Conservation (phyloP, 2,113 vertebrate species). For the Passer domesticus region DNA sequence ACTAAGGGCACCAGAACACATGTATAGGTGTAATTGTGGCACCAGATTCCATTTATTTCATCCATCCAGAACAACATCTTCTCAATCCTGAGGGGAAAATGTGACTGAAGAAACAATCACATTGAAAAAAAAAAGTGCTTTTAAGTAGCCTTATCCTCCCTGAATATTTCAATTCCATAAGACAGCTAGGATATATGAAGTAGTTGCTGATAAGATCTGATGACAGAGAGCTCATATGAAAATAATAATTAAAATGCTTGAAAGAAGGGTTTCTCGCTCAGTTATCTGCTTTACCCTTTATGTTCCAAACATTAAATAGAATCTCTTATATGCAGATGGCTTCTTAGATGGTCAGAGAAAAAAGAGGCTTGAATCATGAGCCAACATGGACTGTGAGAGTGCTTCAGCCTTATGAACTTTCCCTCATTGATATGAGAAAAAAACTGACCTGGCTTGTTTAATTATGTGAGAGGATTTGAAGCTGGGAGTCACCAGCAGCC, state of each 20-base stretch:
- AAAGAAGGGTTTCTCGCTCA: not conserved
- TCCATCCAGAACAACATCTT: not conserved
- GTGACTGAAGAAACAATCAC: not conserved
- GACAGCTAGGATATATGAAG: not conserved
- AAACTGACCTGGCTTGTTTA: not conserved
- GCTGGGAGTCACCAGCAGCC: not conserved
- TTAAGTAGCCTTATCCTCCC: not conserved
- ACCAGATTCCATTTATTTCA: not conserved
- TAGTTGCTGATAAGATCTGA: not conserved
- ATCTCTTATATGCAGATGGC: not conserved
- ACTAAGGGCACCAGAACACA: not conserved
- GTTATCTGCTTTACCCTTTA: not conserved
- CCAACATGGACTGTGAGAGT: not conserved
- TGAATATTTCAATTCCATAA: not conserved
- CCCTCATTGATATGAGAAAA: not conserved
- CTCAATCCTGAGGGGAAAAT: not conserved
- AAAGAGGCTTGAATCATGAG: not conserved
- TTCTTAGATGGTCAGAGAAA: not conserved
- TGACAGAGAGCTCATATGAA: not conserved
- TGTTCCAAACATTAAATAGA: not conserved
- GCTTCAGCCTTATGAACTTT: not conserved
- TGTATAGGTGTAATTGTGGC: not conserved
- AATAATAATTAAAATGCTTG: conserved; percentile 24
- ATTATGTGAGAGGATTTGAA: not conserved
- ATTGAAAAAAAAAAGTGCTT: not conserved